Evolutionary conservation across 2,888 invertebrate species (phyloP), one percentile per base, ranked within the genome.

Genomic region (Deilephila porcellus): DNA sequence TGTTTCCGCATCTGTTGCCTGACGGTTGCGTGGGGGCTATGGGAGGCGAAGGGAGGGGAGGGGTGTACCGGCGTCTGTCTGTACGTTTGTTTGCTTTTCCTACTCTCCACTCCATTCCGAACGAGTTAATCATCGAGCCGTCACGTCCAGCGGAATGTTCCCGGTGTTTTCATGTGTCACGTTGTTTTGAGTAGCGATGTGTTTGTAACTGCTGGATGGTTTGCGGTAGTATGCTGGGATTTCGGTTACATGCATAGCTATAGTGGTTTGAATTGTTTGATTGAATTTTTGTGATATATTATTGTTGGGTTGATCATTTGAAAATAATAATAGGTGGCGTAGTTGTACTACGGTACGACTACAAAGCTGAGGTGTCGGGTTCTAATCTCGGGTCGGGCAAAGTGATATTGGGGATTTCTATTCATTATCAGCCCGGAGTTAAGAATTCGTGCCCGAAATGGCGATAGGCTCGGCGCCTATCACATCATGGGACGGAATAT

Each of bases 81-180:
- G 60, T 60, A 45, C 25, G 45, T 60, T 60, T 71, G 71, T 71
- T 37, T 71, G 71, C 71, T 71, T 71, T 45, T 71, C 71, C 60
- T 45, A 25, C 63, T 63, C 45, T 67, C n/a, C 56, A n/a, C 32
- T 67, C 64, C 60, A 71, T 71, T 71, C 60, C 71, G 14, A 60
- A 25, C 60, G 71, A 17, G 60, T 71, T 71, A 71, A 71, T 71
- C 71, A 71, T 45, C 19, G 32, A 37, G 34, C 63, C 37, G 63
- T 63, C 63, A 63, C 37, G 67, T 45, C 25, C 52, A 25, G 14
- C 17, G 67, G 67, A 67, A 67, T 67, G 67, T 25, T 17, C 56
- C 25, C 20, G 45, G 7, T 67, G 67, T 67, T 67, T 25, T 67
- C 25, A 52, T 52, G 8, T 14, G 34, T 25, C 67, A n/a, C 20